These are phyloP conservation scores for Poeciliopsis gracilis DNA, from an alignment of 2,797 vertebrate species.

Conservation along the genomic window DNA sequence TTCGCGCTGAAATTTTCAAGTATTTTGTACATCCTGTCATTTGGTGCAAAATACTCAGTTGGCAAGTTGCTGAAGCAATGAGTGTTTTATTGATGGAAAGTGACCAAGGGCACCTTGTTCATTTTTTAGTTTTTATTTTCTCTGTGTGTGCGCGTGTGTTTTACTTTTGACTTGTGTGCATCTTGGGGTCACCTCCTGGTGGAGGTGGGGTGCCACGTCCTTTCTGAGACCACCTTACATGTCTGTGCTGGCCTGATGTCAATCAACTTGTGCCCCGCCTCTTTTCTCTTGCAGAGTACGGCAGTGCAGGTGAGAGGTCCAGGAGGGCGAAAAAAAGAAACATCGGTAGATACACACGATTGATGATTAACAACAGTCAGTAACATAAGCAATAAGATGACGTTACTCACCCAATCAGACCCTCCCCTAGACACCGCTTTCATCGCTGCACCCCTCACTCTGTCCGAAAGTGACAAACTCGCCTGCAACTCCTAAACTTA, in stretches of 20 bases:
- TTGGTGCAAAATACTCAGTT: slow-evolving; percentile 37
- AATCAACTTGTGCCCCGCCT: slow-evolving; percentile 84
- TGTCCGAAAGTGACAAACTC: slow-evolving; percentile 70
- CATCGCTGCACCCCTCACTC: slow-evolving; percentile 79
- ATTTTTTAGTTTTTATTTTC: slow-evolving; percentile 28
- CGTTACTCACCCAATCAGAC: slow-evolving; percentile 61
- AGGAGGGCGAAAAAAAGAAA: slow-evolving; percentile 88
- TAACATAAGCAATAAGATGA: slow-evolving; percentile 52
- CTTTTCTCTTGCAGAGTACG: slow-evolving; percentile 89
- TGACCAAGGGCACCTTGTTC: slow-evolving; percentile 63
- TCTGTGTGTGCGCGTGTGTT: not conserved
- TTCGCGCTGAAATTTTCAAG: slow-evolving; percentile 47
- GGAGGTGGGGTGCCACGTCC: slow-evolving; percentile 70
- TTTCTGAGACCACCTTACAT: slow-evolving; percentile 71
- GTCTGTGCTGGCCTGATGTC: slow-evolving; percentile 85
- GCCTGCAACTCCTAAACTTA: slow-evolving; percentile 65
- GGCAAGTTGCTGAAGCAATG: slow-evolving; percentile 85
- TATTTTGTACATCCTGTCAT: slow-evolving; percentile 13
- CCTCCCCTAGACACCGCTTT: slow-evolving; percentile 75
- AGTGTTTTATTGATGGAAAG: slow-evolving; percentile 74
- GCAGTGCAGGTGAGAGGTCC: slow-evolving; percentile 88
- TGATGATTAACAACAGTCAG: slow-evolving; percentile 74
- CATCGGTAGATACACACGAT: slow-evolving; percentile 86
- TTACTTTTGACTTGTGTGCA: slow-evolving; percentile 38
- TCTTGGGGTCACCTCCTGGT: slow-evolving; percentile 62